A percentile compares a stretch with the other conserved stretches of the same genome.
These are phyloP conservation scores for Acanthopleura granulata DNA, from an alignment of 2,888 invertebrate species.

Conservation along the genomic window DNA sequence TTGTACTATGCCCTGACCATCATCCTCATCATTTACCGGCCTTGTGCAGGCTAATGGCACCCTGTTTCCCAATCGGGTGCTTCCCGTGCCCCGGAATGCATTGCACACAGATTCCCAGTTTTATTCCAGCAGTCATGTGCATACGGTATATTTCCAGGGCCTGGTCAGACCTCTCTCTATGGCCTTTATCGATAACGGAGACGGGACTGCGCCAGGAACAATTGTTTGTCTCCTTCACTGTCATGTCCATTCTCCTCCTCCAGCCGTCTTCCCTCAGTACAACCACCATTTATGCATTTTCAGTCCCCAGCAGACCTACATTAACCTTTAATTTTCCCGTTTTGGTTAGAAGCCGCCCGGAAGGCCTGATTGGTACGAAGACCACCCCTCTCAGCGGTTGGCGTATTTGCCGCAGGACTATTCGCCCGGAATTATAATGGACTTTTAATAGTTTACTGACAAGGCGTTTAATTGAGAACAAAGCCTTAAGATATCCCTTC, in stretches of 20 bases:
- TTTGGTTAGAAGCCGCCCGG: background rate
- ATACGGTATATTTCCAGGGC: no score
- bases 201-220: no score
- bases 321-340: slow-evolving; percentile 8
- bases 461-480: slow-evolving; percentile 13
- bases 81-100: no score
- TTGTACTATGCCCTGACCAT: background rate
- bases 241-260: background rate
- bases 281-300: background rate
- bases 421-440: slow-evolving; percentile 5
- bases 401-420: slow-evolving; percentile 1
- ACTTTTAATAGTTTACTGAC: slow-evolving; percentile 15
- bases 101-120: no score
- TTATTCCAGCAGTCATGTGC: no score
- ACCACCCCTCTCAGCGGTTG: background rate
- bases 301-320: background rate
- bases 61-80: no score
- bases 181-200: no score
- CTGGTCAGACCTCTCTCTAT: no score
- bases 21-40: no score
- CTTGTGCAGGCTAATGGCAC: no score
- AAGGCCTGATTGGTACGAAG: slow-evolving; percentile 3
- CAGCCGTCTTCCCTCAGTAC: background rate
- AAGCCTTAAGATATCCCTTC: background rate
- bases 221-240: background rate